A percentile compares a stretch with the other conserved stretches of the same genome.
phyloP scores from a whole-genome alignment of 2,888 invertebrate genomes.

The Apotomis capreana region DNA sequence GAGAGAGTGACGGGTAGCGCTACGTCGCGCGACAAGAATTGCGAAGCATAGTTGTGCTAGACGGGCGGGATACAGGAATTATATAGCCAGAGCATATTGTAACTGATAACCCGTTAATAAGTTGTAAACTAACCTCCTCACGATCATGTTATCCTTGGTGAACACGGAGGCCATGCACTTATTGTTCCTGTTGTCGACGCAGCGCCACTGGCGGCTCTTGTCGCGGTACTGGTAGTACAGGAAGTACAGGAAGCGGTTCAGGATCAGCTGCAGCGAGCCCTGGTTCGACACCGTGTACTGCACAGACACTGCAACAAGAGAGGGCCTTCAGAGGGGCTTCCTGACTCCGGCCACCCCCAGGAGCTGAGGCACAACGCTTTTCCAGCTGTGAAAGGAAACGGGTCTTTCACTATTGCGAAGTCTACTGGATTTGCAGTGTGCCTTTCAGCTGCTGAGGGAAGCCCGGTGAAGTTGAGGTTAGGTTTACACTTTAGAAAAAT shows the following conservation, averaged over 20 bases:
- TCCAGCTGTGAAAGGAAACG: no score
- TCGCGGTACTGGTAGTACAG: slow-evolving; percentile 65
- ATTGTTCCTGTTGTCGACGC: slow-evolving; percentile 63
- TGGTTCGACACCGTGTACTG: slow-evolving; percentile 72
- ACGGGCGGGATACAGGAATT: no score
- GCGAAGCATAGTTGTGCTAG: no score
- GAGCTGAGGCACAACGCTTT: not conserved
- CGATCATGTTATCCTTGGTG: slow-evolving; percentile 65
- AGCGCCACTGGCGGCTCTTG: slow-evolving; percentile 69
- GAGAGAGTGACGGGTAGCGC: no score
- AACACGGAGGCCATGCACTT: slow-evolving; percentile 68
- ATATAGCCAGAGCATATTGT: no score
- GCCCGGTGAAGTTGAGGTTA: slow-evolving; percentile 20
- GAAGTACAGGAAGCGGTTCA: slow-evolving; percentile 71
- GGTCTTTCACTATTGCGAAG: no score
- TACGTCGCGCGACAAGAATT: no score
- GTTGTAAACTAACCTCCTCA: slow-evolving; percentile 59
- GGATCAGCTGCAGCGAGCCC: slow-evolving; percentile 68
- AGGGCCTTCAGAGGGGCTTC: not conserved
- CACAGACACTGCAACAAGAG: slow-evolving; percentile 43
- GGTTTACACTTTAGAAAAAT: slow-evolving; percentile 6
- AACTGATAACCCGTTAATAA: not conserved
- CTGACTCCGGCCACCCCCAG: not conserved
- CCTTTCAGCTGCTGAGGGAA: not conserved
- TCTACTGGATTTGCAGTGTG: not conserved